A percentile compares a stretch with the other conserved stretches of the same genome.
phyloP scores from a whole-genome alignment of 1,140 invertebrate genomes.

The Contarinia nasturtii region DNA sequence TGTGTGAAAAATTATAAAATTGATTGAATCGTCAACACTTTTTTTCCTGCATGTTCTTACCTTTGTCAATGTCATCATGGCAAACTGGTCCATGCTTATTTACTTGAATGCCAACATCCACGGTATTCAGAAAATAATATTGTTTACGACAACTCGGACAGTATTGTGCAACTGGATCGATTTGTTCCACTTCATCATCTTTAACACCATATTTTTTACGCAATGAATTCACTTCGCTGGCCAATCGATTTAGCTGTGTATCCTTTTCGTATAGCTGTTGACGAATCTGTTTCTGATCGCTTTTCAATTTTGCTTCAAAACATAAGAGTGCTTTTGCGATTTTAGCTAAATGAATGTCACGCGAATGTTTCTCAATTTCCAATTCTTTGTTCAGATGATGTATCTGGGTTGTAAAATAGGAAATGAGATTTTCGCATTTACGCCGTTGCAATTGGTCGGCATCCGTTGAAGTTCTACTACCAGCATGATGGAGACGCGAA shows the following conservation, averaged over 20 bases:
- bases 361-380: slow-evolving; percentile 28
- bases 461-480: too few species aligned
- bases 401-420: slow-evolving; percentile 17
- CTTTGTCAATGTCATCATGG: background rate
- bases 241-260: slow-evolving; percentile 30
- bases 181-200: slow-evolving; percentile 8
- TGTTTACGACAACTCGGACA: slow-evolving; percentile 21
- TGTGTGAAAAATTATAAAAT: background rate
- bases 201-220: slow-evolving; percentile 9
- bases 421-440: slow-evolving; percentile 16
- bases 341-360: slow-evolving; percentile 38
- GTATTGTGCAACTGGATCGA: slow-evolving; percentile 16
- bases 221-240: slow-evolving; percentile 14
- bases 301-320: slow-evolving; percentile 39
- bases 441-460: slow-evolving; percentile 8
- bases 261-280: slow-evolving; percentile 41
- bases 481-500: too few species aligned
- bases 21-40: too few species aligned
- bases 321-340: slow-evolving; percentile 40
- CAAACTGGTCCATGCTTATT: slow-evolving; percentile 16
- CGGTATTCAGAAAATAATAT: slow-evolving; percentile 18
- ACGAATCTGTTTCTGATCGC: slow-evolving; percentile 45
- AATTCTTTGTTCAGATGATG: slow-evolving; percentile 16
- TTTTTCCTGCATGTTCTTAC: background rate
- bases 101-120: slow-evolving; percentile 16